These are phyloP conservation scores for Orthonevra nobilis DNA, from an alignment of 2,888 invertebrate species.

Conservation along the genomic window DNA sequence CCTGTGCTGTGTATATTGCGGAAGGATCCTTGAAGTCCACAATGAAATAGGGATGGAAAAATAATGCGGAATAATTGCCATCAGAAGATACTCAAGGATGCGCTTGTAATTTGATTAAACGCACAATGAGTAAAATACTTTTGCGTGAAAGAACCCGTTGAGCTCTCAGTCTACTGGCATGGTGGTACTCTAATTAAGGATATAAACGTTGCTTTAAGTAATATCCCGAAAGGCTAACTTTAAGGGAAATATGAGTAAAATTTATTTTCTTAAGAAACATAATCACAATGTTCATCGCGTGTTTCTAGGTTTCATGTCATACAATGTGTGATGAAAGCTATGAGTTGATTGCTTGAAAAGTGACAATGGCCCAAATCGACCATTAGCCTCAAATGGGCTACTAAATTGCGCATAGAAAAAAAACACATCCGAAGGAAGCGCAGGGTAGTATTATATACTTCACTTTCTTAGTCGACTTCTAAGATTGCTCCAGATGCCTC, in stretches of 20 bases:
- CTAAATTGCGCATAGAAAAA: no score
- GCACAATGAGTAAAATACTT: conserved; percentile 59
- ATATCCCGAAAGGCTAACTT: conserved; percentile 33
- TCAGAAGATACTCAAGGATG: conserved; percentile 68
- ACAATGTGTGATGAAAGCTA: no score
- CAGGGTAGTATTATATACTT: no score
- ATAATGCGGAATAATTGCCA: conserved; percentile 69
- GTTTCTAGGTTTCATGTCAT: no score
- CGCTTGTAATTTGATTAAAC: conserved; percentile 69
- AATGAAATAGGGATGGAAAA: conserved; percentile 49
- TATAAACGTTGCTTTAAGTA: conserved; percentile 58
- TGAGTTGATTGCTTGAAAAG: no score
- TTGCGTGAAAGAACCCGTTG: conserved; percentile 1
- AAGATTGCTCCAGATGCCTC: no score
- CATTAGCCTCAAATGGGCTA: no score
- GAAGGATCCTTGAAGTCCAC: conserved; percentile 39
- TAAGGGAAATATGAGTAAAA: conserved; percentile 55
- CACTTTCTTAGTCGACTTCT: no score
- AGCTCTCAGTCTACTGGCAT: conserved; percentile 7
- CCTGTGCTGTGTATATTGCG: conserved; percentile 18
- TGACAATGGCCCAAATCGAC: no score
- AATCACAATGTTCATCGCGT: no score
- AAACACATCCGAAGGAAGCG: no score
- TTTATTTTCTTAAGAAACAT: conserved; percentile 36
- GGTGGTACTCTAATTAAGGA: conserved; percentile 55